Evolutionary conservation across 2,113 vertebrate genomes (phyloP).

Genomic region (Polypterus senegalus): DNA sequence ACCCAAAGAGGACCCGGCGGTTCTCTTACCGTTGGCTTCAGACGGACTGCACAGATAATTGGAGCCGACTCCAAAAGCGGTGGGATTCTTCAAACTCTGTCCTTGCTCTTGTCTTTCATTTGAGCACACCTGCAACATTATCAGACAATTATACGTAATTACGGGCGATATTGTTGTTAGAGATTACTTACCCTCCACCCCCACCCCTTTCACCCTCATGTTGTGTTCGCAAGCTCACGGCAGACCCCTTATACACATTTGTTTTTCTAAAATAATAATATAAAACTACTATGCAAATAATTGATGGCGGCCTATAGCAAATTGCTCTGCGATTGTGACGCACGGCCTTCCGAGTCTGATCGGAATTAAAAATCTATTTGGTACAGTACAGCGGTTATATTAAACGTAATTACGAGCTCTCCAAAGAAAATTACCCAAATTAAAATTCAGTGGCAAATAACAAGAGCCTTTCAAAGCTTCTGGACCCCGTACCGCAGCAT

Average conservation of each 20-base stretch:
- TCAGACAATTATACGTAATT: conserved; percentile 39
- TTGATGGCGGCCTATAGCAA: conserved; percentile 7
- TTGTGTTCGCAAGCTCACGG: not conserved
- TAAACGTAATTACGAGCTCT: conserved; percentile 21
- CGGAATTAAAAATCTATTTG: conserved; percentile 15
- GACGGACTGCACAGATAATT: conserved; percentile 54
- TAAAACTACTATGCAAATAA: conserved; percentile 8
- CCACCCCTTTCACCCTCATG: conserved; percentile 4
- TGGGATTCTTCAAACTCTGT: conserved; percentile 41
- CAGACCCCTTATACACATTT: conserved; percentile 1
- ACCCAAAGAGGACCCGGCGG: not conserved
- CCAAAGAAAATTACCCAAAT: conserved; percentile 27
- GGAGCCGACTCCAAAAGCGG: conserved; percentile 35
- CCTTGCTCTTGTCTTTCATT: conserved; percentile 56
- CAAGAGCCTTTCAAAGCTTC: conserved; percentile 10
- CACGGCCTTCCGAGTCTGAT: not conserved
- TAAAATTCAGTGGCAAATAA: conserved; percentile 11
- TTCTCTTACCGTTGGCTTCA: conserved; percentile 64
- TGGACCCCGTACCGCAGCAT: not conserved
- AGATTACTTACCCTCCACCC: not conserved
- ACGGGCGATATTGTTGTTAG: conserved; percentile 28
- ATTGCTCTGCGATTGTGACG: conserved; percentile 4
- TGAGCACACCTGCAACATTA: conserved; percentile 59
- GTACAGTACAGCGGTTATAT: conserved; percentile 6
- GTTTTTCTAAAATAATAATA: conserved; percentile 4